A percentile compares a stretch with the other conserved stretches of the same genome.
Conservation (phyloP, 1,140 invertebrate genomes). For the Orius insidiosus region DNA sequence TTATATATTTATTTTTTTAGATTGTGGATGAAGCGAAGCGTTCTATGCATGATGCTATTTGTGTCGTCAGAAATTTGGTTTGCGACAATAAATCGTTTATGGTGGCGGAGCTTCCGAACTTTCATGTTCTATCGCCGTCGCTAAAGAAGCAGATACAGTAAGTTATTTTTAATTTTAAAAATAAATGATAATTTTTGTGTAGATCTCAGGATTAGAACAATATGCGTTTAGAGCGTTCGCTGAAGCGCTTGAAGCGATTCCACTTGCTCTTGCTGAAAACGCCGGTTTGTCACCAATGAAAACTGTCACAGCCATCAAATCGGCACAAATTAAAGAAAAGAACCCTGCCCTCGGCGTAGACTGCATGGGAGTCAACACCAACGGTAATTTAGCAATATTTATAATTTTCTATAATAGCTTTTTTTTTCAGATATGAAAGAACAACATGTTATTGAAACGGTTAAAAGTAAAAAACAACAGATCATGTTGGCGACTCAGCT, state of each 20-base stretch:
- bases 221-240: slow-evolving; percentile 93
- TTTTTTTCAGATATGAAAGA: slow-evolving; percentile 77
- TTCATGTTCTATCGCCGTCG: slow-evolving; percentile 80
- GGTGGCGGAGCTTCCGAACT: slow-evolving; percentile 96
- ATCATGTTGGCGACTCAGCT: slow-evolving; percentile 90
- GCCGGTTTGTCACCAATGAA: slow-evolving; percentile 85
- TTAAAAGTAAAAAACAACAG: slow-evolving; percentile 95
- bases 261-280: slow-evolving; percentile 93
- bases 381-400: slow-evolving; percentile 36
- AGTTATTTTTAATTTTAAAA: slow-evolving; percentile 1
- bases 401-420: no score
- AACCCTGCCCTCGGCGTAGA: slow-evolving; percentile 87
- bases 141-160: slow-evolving; percentile 65
- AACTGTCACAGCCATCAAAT: slow-evolving; percentile 81
- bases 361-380: slow-evolving; percentile 74
- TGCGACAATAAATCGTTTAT: slow-evolving; percentile 88
- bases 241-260: slow-evolving; percentile 88
- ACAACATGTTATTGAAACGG: slow-evolving; percentile 91
- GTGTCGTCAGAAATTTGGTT: slow-evolving; percentile 89
- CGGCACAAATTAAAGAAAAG: slow-evolving; percentile 66
- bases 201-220: slow-evolving; percentile 84
- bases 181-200: no score
- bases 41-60: slow-evolving; percentile 93
- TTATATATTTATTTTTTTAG: no score
- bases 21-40: slow-evolving; percentile 95